Percentiles rank a stretch among this genome's conserved stretches.
Conservation (phyloP, 2,888 invertebrate genomes). For the Eueremaeus valkanovi region DNA sequence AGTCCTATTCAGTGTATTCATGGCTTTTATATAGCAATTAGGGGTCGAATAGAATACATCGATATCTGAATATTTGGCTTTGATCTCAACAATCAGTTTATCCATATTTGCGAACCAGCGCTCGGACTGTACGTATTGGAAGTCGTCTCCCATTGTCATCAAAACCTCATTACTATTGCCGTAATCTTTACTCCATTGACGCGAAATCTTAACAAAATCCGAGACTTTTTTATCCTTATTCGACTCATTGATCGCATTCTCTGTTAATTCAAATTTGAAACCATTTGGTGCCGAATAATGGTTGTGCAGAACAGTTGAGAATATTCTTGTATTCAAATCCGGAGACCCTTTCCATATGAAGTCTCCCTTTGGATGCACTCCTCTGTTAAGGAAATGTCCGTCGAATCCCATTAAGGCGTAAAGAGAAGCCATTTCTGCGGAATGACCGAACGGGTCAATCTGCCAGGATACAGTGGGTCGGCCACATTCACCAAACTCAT, state of each 20-base stretch:
- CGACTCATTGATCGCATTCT: neutral
- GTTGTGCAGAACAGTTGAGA: neutral
- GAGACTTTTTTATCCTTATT: neutral
- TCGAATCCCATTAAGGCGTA: conserved; percentile 76
- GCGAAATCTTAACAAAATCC: neutral
- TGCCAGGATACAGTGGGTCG: conserved; percentile 59
- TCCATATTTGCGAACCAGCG: conserved; percentile 70
- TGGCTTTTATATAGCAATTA: conserved; percentile 53
- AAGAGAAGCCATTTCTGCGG: conserved; percentile 73
- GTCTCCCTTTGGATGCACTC: conserved; percentile 64
- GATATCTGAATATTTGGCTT: conserved; percentile 47
- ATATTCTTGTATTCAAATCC: no score
- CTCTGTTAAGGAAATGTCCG: conserved; percentile 60
- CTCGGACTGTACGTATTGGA: conserved; percentile 56
- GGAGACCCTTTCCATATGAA: conserved; percentile 61
- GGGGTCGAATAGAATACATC: conserved; percentile 64
- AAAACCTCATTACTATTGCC: conserved; percentile 35
- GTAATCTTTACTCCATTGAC: neutral
- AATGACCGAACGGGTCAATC: conserved; percentile 82
- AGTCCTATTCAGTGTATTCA: neutral
- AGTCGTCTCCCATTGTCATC: conserved; percentile 36
- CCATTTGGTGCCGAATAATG: conserved; percentile 34
- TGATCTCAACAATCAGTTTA: conserved; percentile 72
- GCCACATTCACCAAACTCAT: conserved; percentile 65
- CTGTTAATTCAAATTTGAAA: conserved; percentile 16